A percentile compares a stretch with the other conserved stretches of the same genome.
Conservation (phyloP, 2,113 vertebrate genomes). For the Apodemus sylvaticus region DNA sequence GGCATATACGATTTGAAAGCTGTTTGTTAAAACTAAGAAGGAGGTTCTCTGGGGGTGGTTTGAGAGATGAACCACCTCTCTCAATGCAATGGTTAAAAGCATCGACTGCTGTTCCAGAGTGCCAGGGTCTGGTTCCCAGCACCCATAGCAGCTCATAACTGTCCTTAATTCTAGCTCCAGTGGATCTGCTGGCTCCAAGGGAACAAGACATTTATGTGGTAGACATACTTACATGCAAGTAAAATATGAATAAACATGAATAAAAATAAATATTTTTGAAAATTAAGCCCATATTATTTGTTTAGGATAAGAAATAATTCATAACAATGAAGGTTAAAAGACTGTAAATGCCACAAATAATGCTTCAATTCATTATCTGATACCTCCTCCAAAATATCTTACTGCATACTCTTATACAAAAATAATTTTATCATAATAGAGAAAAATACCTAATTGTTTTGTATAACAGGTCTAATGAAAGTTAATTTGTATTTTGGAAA, state of each 20-base stretch:
- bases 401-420: neutral
- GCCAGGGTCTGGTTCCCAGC: neutral
- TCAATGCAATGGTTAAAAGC: neutral
- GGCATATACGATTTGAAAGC: neutral
- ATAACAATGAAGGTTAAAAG: neutral
- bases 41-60: neutral
- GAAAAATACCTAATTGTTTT: neutral
- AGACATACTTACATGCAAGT: neutral
- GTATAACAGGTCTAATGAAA: neutral
- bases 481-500: neutral
- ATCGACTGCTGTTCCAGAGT: neutral
- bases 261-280: neutral
- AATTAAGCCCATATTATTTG: neutral
- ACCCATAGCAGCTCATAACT: neutral
- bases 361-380: neutral
- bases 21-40: neutral
- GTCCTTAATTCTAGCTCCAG: neutral
- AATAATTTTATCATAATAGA: slow-evolving; percentile 22
- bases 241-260: neutral
- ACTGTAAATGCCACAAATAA: slow-evolving; percentile 19
- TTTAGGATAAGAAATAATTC: slow-evolving; percentile 28
- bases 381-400: neutral
- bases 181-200: neutral
- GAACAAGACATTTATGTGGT: neutral
- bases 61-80: neutral